A percentile compares a stretch with the other conserved stretches of the same genome.
These are phyloP conservation scores for Oreochromis niloticus DNA, from an alignment of 2,113 vertebrate genomes.

Conservation along the genomic window DNA sequence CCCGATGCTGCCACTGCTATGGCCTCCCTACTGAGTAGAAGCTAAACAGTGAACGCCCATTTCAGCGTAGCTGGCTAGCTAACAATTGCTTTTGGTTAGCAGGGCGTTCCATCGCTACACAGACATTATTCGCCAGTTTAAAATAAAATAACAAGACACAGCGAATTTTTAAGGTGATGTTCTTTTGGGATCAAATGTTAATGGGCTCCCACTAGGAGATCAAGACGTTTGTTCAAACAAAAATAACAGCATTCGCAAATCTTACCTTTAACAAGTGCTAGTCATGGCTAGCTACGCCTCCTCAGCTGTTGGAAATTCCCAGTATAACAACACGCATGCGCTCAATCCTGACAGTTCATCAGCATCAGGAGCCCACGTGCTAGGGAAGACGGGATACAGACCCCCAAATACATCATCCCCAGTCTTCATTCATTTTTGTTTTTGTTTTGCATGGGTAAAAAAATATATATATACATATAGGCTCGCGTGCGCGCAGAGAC, in stretches of 20 bases:
- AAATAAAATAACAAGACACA: neutral
- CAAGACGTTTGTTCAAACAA: neutral
- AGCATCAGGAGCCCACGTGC: constrained; percentile 49
- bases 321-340: constrained; percentile 62
- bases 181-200: neutral
- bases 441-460: fast-evolving
- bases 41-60: constrained; percentile 67
- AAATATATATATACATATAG: neutral
- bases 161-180: fast-evolving
- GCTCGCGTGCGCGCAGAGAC: neutral
- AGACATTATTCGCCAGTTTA: neutral
- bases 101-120: constrained; percentile 19
- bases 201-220: neutral
- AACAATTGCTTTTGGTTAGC: constrained; percentile 20
- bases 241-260: constrained; percentile 1
- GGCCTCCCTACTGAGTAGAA: neutral
- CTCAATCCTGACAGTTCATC: constrained; percentile 23
- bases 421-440: neutral
- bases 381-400: neutral
- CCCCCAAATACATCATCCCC: neutral
- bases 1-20: neutral
- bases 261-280: constrained; percentile 71
- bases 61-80: constrained; percentile 55
- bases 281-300: constrained; percentile 58
- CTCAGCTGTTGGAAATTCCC: constrained; percentile 72